Percentiles rank a stretch among this genome's conserved stretches.
phyloP scores from a whole-genome alignment of 2,797 vertebrate genomes.

The Sebastes baramenuke region DNA sequence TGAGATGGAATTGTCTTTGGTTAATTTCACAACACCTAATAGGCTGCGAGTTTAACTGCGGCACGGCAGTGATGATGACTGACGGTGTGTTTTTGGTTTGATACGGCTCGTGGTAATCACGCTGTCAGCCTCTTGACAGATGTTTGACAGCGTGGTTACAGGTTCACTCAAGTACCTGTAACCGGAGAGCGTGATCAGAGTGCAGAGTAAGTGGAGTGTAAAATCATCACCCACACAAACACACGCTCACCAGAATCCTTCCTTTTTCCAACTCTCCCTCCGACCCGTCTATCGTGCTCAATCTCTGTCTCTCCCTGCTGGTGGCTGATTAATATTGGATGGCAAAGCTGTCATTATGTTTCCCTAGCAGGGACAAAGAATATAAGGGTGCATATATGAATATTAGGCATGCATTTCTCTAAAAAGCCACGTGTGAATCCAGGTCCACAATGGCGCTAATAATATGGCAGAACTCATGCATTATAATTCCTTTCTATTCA shows the following conservation, averaged over 20 bases:
- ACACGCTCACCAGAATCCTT: neutral
- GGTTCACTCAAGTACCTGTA: slow-evolving; percentile 46
- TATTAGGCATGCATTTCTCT: slow-evolving; percentile 20
- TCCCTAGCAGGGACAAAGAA: slow-evolving; percentile 9
- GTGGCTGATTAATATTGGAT: slow-evolving; percentile 70
- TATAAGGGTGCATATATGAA: slow-evolving; percentile 23
- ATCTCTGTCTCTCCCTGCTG: slow-evolving; percentile 67
- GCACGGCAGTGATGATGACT: neutral
- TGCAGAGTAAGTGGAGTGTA: slow-evolving; percentile 33
- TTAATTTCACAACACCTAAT: slow-evolving; percentile 30
- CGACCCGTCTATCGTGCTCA: slow-evolving; percentile 15
- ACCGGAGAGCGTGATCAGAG: slow-evolving; percentile 48
- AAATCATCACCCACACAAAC: slow-evolving; percentile 34
- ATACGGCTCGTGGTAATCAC: slow-evolving; percentile 30
- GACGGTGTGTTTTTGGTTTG: slow-evolving; percentile 27
- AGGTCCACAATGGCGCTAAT: slow-evolving; percentile 8
- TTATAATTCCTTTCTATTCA: slow-evolving; percentile 20
- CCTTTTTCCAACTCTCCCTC: neutral
- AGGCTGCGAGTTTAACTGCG: slow-evolving; percentile 3
- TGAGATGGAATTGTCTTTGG: slow-evolving; percentile 7
- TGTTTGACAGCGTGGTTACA: slow-evolving; percentile 53
- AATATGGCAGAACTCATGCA: neutral
- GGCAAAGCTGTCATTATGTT: slow-evolving; percentile 19
- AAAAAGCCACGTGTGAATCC: neutral
- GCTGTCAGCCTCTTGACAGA: slow-evolving; percentile 46